Evolutionary conservation across 2,797 vertebrate species (phyloP).

Genomic region (Echiichthys vipera): DNA sequence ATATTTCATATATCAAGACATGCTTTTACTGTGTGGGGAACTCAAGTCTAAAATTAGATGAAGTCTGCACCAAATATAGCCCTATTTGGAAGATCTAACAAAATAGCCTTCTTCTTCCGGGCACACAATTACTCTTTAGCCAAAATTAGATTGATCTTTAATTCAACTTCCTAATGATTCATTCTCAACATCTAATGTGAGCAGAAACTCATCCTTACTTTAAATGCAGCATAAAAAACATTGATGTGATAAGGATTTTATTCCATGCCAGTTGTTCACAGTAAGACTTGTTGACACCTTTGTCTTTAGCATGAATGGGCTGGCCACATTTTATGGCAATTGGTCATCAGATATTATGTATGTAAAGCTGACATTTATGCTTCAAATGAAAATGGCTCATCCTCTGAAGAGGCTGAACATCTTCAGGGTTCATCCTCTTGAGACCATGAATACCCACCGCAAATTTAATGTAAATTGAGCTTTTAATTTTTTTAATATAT

Average conservation of each 20-base stretch:
- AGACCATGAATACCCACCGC: neutral
- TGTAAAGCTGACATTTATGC: neutral
- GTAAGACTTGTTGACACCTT: neutral
- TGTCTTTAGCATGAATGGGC: neutral
- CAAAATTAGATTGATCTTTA: constrained; percentile 54
- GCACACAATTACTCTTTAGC: constrained; percentile 38
- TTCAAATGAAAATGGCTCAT: neutral
- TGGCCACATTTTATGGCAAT: neutral
- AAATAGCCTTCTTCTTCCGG: constrained; percentile 39
- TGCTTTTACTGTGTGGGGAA: neutral
- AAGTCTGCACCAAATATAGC: constrained; percentile 47
- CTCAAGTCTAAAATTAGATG: constrained; percentile 29
- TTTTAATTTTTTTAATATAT: neutral
- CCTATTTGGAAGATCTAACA: constrained; percentile 52
- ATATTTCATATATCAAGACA: constrained; percentile 16
- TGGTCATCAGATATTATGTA: neutral
- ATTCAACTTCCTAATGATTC: constrained; percentile 30
- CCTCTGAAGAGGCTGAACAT: neutral
- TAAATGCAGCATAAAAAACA: neutral
- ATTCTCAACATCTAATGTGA: constrained; percentile 17
- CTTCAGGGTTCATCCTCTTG: neutral
- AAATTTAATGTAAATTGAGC: neutral
- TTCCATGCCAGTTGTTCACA: neutral
- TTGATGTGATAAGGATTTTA: neutral
- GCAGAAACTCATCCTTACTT: constrained; percentile 1